Evolutionary conservation across 2,113 vertebrate species (phyloP), one percentile per base, ranked within the genome.

Genomic region (Clarias gariepinus): DNA sequence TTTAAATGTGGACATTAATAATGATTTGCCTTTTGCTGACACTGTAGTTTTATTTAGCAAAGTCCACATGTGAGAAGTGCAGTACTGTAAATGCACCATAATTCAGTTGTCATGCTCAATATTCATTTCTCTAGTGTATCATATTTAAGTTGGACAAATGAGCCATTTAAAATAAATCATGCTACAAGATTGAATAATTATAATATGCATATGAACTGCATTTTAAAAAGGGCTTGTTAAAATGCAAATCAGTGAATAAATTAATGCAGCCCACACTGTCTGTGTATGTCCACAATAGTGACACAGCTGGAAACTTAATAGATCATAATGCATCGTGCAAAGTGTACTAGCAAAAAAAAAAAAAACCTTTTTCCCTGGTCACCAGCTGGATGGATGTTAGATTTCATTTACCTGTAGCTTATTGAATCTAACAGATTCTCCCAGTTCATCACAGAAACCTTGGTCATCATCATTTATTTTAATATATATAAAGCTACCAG

Each of bases 201-300:
- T 36, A 36, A 36, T 71, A 71, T 36, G 68, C 68, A 71, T 33
- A 71, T 19, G 16, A 71, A 68, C n/a, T 21, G 68, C 68, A 36
- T 71, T 71, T 71, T 36, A 36, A 71, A 71, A 36, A 74, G 36
- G 36, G 9, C 41, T 83, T 8, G 41, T 69, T 55, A 21, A 69
- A 66, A 66, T 69, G 16, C n/a, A 83, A 58, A 82, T 23, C 16
- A 30, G 30, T 83, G 47, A 33, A 69, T 83, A 83, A 6, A 53
- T 83, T 58, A 84, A 41, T 7, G 2, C 1, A 16, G 21, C 25
- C 19, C 10, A 11, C 33, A 73, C 68, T 23, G 33, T 21, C 66
- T 69, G 66, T 73, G 69, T 69, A 74, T 41, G 33, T 23, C 19
- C 23, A 25, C 71, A 74, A 16, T 53, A 13, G 2, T 6, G 16